Evolutionary conservation across 2,888 invertebrate species (phyloP).

Genomic region (Lycophotia porphyrea): DNA sequence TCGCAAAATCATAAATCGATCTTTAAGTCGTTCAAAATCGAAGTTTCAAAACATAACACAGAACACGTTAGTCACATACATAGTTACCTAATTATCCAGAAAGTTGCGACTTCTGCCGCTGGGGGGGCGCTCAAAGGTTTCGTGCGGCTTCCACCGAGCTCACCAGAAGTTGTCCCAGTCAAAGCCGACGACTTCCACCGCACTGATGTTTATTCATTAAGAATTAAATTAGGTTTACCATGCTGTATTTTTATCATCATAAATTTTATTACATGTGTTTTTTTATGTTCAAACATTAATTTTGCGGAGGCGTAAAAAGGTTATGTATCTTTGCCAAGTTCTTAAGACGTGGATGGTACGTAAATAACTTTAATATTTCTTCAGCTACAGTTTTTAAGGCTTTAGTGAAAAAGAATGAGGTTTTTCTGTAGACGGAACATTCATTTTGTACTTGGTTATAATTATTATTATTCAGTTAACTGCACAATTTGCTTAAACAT

Average conservation of each 20-base stretch:
- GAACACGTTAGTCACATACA: conserved; percentile 28
- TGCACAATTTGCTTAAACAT: conserved; percentile 6
- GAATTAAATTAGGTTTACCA: conserved; percentile 60
- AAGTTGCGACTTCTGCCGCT: conserved; percentile 47
- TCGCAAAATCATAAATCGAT: conserved; percentile 1
- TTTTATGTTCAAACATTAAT: conserved; percentile 61
- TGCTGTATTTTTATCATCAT: conserved; percentile 54
- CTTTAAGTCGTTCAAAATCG: background rate
- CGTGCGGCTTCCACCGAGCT: conserved; percentile 38
- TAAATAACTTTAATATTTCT: conserved; percentile 62
- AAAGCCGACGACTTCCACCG: conserved; percentile 48
- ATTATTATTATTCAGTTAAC: conserved; percentile 33
- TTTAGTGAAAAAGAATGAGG: conserved; percentile 42
- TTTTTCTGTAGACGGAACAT: conserved; percentile 23
- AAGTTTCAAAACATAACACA: conserved; percentile 13
- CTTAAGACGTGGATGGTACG: conserved; percentile 46
- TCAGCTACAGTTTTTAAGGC: conserved; percentile 53
- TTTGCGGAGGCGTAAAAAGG: conserved; percentile 56
- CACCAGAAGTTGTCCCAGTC: conserved; percentile 50
- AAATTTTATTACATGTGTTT: conserved; percentile 50
- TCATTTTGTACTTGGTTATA: conserved; percentile 5
- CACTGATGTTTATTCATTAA: conserved; percentile 65
- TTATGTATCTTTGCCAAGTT: conserved; percentile 61
- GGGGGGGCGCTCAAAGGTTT: conserved; percentile 57
- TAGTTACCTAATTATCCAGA: conserved; percentile 55